Conservation (phyloP, 2,888 invertebrate genomes). For the Embidobia sp. region DNA sequence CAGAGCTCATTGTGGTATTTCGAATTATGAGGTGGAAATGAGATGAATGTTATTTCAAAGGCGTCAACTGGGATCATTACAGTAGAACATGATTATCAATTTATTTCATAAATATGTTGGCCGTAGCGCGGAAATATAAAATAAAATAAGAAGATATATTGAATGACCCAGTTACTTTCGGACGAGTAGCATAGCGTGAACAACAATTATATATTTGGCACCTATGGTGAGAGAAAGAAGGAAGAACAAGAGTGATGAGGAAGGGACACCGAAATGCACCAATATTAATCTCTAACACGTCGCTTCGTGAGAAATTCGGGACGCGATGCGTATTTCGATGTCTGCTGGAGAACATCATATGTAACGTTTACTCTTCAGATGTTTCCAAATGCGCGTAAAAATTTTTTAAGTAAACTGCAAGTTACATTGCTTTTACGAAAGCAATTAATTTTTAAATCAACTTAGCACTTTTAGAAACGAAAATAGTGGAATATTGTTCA, state of each 20-base stretch:
- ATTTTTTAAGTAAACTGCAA: too few species aligned
- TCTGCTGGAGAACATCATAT: constrained; percentile 38
- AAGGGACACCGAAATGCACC: constrained; percentile 62
- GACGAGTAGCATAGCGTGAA: constrained; percentile 34
- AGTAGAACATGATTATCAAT: constrained; percentile 15
- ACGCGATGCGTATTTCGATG: constrained; percentile 64
- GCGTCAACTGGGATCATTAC: constrained; percentile 2
- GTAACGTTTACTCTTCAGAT: too few species aligned
- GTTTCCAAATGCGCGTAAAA: too few species aligned
- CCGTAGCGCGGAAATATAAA: constrained; percentile 7
- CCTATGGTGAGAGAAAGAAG: constrained; percentile 58
- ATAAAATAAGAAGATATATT: constrained; percentile 41
- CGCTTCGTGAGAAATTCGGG: constrained; percentile 72
- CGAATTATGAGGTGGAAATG: constrained; percentile 1
- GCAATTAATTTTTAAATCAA: too few species aligned
- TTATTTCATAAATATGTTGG: constrained; percentile 25
- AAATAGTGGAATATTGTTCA: too few species aligned
- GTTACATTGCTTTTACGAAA: too few species aligned
- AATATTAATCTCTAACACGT: constrained; percentile 71
- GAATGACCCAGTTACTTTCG: constrained; percentile 64
- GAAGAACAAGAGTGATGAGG: constrained; percentile 31
- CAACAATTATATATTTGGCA: constrained; percentile 71
- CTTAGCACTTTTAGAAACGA: too few species aligned
- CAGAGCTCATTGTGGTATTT: neutral
- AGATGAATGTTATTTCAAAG: constrained; percentile 1